A percentile compares a stretch with the other conserved stretches of the same genome.
Evolutionary conservation across 2,797 vertebrate genomes (phyloP).

Genomic region (Onychomys torridus): DNA sequence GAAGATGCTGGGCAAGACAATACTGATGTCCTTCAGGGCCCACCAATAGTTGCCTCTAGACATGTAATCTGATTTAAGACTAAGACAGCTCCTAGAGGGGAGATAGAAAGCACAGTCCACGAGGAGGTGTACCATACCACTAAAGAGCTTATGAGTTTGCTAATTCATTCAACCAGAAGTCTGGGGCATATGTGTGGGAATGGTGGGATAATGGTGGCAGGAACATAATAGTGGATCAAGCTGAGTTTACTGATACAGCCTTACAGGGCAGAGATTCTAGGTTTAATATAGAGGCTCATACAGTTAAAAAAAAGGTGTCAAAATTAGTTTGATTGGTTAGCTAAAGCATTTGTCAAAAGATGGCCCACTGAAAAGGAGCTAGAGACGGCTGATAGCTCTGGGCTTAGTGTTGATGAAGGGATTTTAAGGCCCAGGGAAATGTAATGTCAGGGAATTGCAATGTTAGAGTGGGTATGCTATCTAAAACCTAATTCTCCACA

Average conservation of each 20-base stretch:
- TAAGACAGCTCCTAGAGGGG: neutral
- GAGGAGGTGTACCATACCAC: neutral
- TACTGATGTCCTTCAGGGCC: too few species aligned
- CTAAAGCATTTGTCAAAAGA: too few species aligned
- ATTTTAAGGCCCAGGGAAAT: too few species aligned
- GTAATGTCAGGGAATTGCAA: too few species aligned
- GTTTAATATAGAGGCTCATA: neutral
- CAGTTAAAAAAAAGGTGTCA: neutral
- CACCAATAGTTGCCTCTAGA: too few species aligned
- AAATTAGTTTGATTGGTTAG: neutral
- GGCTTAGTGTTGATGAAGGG: too few species aligned
- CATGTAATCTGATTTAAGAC: neutral
- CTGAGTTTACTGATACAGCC: neutral
- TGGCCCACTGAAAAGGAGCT: too few species aligned
- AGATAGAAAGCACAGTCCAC: neutral
- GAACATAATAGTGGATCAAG: neutral
- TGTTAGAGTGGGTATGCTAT: too few species aligned
- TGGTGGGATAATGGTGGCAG: neutral
- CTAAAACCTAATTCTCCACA: too few species aligned
- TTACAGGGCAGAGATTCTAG: neutral
- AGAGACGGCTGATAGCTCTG: too few species aligned
- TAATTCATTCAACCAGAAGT: neutral
- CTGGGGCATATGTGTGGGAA: neutral
- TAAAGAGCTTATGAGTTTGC: neutral
- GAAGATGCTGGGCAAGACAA: too few species aligned